Base-by-base conservation (phyloP, 23 tunicate genomes). In the Trididemnum nubilum region DNA sequence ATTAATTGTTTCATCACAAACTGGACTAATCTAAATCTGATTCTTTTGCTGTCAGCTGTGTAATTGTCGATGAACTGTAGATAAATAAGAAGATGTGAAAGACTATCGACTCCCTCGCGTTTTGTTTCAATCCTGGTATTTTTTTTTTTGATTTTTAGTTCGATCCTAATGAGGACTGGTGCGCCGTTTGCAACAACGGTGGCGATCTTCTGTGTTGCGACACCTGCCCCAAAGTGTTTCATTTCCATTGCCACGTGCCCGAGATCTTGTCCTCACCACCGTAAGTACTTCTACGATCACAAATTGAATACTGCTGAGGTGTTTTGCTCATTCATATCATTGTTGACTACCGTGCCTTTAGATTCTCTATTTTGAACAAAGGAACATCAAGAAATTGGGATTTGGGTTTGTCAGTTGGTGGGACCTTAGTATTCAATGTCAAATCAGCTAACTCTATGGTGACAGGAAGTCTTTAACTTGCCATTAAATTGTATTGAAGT, bases 181-280 rank as follows among this genome's bases (percentile, higher is more conserved):
- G 96, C 60, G 96, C 84, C n/a, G 96, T 90, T 50, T 90, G 96
- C 35, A 79, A 86, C 36, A 90, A 90, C 54, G 96, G 96, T 5
- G 96, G 96, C 0, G 87, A 90, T 34, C 78, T 90, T 1, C 71
- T 90, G 3, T 90, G 96, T 49, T 90, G 96, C 76, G 96, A 90
- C 71, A 71, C 90, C 25, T 90, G 96, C 54, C 96, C 96, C 23
- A 90, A 90, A 51, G 96, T 90, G 39, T 90, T 71, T 35, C 96
- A 90, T 31, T 29, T 80, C 0, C 77, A 74, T 32, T 90, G 96
- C 49, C 96, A 90, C 51, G 86, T 90, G n/a, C 96, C 96, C 9
- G 87, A 87, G 39, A 37, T 89, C 25, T n/a, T 36, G 24, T 35
- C 81, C 12, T 34, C 84, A 12, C 85, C 89, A 22, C 85, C 82